phyloP scores from a whole-genome alignment of 30 jellyfish, hydroid and myxozoan genomes.

The Hydractinia symbiolongicarpus region DNA sequence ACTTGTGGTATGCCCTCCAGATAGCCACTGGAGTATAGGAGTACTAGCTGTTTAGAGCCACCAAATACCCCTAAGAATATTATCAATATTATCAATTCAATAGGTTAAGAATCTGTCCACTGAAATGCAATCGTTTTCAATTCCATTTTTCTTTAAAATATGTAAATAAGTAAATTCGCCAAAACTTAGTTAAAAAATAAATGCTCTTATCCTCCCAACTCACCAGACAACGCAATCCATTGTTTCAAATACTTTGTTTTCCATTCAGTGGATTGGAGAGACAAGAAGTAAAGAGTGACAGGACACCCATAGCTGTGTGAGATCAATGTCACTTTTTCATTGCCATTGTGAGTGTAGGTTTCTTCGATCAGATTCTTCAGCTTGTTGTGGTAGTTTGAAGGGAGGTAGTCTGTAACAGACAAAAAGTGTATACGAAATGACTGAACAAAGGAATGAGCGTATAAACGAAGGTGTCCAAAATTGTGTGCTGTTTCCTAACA shows the following conservation, averaged over 20 bases:
- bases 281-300: conserved; percentile 22
- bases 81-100: too few relatives aligned
- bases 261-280: conserved; percentile 18
- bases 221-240: conserved; percentile 42
- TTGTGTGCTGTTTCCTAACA: too few relatives aligned
- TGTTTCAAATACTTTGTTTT: conserved; percentile 29
- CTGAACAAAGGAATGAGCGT: background rate
- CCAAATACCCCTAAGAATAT: conserved; percentile 36
- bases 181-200: background rate
- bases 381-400: background rate
- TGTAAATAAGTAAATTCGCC: background rate
- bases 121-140: too few relatives aligned
- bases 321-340: conserved; percentile 20
- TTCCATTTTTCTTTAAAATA: background rate
- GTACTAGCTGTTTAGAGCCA: conserved; percentile 41
- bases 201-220: background rate
- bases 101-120: too few relatives aligned
- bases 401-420: conserved; percentile 1
- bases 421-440: background rate
- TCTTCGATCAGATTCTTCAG: conserved; percentile 26
- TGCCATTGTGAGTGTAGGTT: conserved; percentile 13
- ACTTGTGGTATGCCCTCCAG: conserved; percentile 22
- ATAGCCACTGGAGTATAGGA: conserved; percentile 32
- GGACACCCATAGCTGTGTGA: conserved; percentile 45
- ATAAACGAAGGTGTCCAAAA: too few relatives aligned